phyloP scores from a whole-genome alignment of 2,113 vertebrate genomes.

The Colaptes auratus region DNA sequence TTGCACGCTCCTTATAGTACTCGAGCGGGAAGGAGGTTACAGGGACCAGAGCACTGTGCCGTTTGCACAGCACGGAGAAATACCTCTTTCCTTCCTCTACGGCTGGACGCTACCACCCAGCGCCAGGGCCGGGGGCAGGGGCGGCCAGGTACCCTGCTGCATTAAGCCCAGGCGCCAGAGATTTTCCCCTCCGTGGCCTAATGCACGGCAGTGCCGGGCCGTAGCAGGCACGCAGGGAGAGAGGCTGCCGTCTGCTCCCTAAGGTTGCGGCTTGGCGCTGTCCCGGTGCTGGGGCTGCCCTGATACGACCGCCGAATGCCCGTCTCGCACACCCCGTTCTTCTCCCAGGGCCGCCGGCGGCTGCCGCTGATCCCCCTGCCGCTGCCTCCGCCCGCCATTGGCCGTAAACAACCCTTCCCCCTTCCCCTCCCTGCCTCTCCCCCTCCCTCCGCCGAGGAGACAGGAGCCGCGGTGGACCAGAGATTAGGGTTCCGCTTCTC shows the following conservation, averaged over 20 bases:
- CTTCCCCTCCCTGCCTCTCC: neutral
- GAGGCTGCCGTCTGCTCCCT: neutral
- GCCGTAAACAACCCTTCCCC: neutral
- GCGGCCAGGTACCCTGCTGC: neutral
- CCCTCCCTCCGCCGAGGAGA: neutral
- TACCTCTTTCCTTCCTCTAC: neutral
- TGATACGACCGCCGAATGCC: neutral
- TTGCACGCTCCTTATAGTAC: neutral
- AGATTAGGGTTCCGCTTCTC: neutral
- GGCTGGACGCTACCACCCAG: neutral
- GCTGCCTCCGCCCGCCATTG: neutral
- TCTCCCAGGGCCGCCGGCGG: neutral
- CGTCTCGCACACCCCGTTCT: neutral
- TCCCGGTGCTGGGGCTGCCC: neutral
- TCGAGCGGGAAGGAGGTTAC: neutral
- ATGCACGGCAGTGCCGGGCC: neutral
- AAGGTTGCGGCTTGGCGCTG: neutral
- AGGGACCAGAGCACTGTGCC: fast-evolving
- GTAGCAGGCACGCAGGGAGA: neutral
- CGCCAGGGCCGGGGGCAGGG: neutral
- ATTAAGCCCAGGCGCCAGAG: neutral
- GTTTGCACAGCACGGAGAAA: fast-evolving
- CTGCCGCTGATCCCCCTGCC: neutral
- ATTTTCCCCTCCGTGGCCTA: neutral
- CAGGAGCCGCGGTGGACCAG: neutral